Conservation (phyloP, 2,888 invertebrate genomes). For the Luffia ferchaultella region DNA sequence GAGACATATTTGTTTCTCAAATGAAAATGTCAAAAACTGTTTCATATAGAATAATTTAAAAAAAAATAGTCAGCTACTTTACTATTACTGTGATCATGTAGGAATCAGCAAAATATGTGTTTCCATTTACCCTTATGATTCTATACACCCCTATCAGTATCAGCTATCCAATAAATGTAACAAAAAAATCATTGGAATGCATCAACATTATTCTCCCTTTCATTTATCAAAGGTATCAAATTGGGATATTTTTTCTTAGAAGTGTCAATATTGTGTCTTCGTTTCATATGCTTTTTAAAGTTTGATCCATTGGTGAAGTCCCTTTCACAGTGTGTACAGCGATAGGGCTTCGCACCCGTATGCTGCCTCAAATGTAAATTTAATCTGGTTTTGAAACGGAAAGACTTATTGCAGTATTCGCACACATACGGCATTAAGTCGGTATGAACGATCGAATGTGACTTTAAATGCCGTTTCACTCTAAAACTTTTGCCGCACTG, state of each 20-base stretch:
- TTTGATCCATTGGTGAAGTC: slow-evolving; percentile 59
- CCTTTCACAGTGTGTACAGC: slow-evolving; percentile 43
- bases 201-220: background rate
- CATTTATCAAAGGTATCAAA: background rate
- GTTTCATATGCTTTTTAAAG: slow-evolving; percentile 55
- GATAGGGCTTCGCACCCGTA: slow-evolving; percentile 54
- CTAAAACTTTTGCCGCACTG: slow-evolving; percentile 54
- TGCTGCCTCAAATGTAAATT: slow-evolving; percentile 52
- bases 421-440: slow-evolving; percentile 51
- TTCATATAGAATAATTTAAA: too few relatives aligned
- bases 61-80: too few relatives aligned
- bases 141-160: too few relatives aligned
- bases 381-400: slow-evolving; percentile 49
- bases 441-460: slow-evolving; percentile 54
- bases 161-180: background rate
- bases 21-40: too few relatives aligned
- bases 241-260: slow-evolving; percentile 29
- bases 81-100: too few relatives aligned
- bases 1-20: too few relatives aligned
- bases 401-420: slow-evolving; percentile 48
- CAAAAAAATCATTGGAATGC: background rate
- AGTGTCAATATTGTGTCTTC: slow-evolving; percentile 51
- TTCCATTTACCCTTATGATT: too few relatives aligned
- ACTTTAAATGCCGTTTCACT: slow-evolving; percentile 51
- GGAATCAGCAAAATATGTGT: too few relatives aligned